phyloP scores from a whole-genome alignment of 2,113 vertebrate genomes.

The Myrmecophaga tridactyla region DNA sequence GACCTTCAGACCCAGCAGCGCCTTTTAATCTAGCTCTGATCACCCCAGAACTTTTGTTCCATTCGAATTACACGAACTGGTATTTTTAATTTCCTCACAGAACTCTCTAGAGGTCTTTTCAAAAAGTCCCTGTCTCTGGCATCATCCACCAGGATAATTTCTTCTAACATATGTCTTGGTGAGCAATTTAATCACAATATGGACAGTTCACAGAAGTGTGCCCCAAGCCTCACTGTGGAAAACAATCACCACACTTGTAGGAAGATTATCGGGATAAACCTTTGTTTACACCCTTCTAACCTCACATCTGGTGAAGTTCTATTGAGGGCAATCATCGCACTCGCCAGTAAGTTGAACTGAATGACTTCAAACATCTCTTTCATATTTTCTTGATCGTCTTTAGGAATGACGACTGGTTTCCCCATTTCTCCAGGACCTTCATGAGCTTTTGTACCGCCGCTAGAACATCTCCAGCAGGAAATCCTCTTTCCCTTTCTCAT shows the following conservation, averaged over 20 bases:
- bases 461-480: constrained; percentile 90
- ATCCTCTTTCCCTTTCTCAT: constrained; percentile 96
- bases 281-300: constrained; percentile 98
- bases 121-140: constrained; percentile 92
- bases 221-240: constrained; percentile 99
- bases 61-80: no score
- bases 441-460: constrained; percentile 89
- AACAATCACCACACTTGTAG: constrained; percentile 97
- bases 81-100: no score
- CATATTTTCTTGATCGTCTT: constrained; percentile 99
- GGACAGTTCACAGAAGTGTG: constrained; percentile 95
- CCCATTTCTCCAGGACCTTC: no score
- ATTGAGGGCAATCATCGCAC: constrained; percentile 98
- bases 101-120: no score
- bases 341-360: constrained; percentile 99
- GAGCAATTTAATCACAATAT: constrained; percentile 97
- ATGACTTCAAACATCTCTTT: constrained; percentile 99
- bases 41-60: no score
- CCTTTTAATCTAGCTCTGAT: no score
- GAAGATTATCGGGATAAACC: constrained; percentile 94
- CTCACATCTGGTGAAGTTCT: constrained; percentile 96
- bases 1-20: no score
- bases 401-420: constrained; percentile 97
- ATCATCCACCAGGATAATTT: constrained; percentile 97
- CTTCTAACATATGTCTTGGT: constrained; percentile 93